Evolutionary conservation across 2,888 invertebrate species (phyloP).

Genomic region (Chironomus riparius): DNA sequence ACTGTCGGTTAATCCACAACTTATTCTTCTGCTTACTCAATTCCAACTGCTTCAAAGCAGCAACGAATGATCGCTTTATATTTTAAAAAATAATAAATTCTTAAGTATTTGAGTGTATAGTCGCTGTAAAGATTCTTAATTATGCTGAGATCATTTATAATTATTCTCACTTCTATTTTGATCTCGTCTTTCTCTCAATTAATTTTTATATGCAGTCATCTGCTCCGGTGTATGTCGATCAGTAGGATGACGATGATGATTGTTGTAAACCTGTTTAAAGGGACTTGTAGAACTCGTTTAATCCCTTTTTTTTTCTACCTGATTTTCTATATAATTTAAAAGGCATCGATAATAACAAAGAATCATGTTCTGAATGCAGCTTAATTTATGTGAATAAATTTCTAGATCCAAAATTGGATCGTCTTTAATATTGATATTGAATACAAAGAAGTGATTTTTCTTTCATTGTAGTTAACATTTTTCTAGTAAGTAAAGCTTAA

Average conservation of each 20-base stretch:
- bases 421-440: neutral
- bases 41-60: neutral
- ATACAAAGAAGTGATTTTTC: neutral
- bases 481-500: neutral
- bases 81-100: neutral
- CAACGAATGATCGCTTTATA: neutral
- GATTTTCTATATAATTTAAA: neutral
- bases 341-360: neutral
- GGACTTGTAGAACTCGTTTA: too few relatives aligned
- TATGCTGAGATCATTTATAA: too few relatives aligned
- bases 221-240: too few relatives aligned
- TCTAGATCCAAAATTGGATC: neutral
- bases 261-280: too few relatives aligned
- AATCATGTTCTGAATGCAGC: neutral
- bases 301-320: neutral
- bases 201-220: neutral
- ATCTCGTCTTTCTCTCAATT: neutral
- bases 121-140: too few relatives aligned
- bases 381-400: conserved; percentile 16
- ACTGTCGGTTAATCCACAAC: neutral
- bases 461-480: neutral
- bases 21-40: neutral
- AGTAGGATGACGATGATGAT: too few relatives aligned
- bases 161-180: neutral
- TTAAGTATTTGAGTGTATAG: too few relatives aligned